Conservation (phyloP, 2,888 invertebrate species). For the Drosophila borborema region DNA sequence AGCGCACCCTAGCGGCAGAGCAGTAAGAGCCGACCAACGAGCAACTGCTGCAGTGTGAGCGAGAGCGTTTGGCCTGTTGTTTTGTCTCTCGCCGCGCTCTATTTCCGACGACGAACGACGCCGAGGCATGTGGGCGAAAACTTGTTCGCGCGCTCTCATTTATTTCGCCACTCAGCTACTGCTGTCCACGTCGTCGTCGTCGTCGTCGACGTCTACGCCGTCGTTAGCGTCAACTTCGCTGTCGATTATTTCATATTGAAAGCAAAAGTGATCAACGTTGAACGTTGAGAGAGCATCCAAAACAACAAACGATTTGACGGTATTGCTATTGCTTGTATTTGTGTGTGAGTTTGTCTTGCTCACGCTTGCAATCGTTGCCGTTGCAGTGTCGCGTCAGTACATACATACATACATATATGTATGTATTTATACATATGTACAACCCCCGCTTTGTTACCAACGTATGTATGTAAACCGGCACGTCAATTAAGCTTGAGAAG, state of each 20-base stretch:
- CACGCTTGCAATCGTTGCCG: slow-evolving; percentile 52
- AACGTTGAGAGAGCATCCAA: slow-evolving; percentile 53
- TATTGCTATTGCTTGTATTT: slow-evolving; percentile 33
- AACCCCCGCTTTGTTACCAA: slow-evolving; percentile 35
- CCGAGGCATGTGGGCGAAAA: slow-evolving; percentile 73
- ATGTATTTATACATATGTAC: not conserved
- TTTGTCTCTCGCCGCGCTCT: slow-evolving; percentile 46
- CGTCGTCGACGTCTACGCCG: slow-evolving; percentile 21
- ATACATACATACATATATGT: not conserved
- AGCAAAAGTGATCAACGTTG: slow-evolving; percentile 84
- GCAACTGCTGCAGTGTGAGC: slow-evolving; percentile 20
- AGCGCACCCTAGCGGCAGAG: slow-evolving; percentile 46
- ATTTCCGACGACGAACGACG: slow-evolving; percentile 48
- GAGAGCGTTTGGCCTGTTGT: slow-evolving; percentile 13
- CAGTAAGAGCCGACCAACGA: slow-evolving; percentile 17
- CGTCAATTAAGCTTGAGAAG: slow-evolving; percentile 78
- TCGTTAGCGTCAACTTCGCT: slow-evolving; percentile 26
- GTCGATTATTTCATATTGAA: slow-evolving; percentile 84
- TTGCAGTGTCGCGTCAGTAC: slow-evolving; percentile 40
- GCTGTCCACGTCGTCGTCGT: slow-evolving; percentile 14
- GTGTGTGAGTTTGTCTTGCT: slow-evolving; percentile 33
- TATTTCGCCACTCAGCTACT: slow-evolving; percentile 33
- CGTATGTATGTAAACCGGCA: slow-evolving; percentile 65
- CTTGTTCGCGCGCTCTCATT: slow-evolving; percentile 67
- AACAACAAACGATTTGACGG: slow-evolving; percentile 33